Base-by-base conservation (phyloP, 2,888 invertebrate genomes). In the Scaptomyza caliginosa region DNA sequence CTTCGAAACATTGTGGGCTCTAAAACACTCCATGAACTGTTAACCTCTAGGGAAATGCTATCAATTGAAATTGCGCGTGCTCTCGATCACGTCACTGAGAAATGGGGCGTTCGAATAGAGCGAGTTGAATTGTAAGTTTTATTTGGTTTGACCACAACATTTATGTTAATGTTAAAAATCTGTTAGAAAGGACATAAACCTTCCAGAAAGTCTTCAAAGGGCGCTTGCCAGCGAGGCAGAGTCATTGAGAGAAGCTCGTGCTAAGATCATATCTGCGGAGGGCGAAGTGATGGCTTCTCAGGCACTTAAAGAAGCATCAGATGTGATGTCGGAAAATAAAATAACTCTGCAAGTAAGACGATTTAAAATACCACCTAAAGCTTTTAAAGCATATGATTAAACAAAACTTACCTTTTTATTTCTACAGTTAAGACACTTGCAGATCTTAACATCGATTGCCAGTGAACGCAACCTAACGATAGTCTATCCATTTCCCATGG, bases 101-200 rank as follows among this genome's bases (percentile, higher is more conserved):
- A 95, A 1, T 97, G 97, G 97, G 97, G 97, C 7, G 96, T 97
- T 23, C 96, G 96, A 91, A 96, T 97, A 13, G 97, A 98, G 90
- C 93, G 98, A 71, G 97, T 98, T 13, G 98, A 97, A 93, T 96
- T 98, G 96, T 96, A 57, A 74, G 74, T 55, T 4, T 24, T 0
- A 6, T 26, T 2, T 0, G 19, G 6, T 6, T n/a, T 0, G 2
- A 19, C 1, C 2, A 6, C 6, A 4, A n/a, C 10, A 10, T 4
- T 38, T 19, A 2, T 6, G n/a, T n/a, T 2, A 24, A 13, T 8
- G 0, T 17, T 21, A 2, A 10, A 3, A 2, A 8, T 4, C 0
- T 10, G 7, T 3, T 54, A 89, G 89, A 0, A 89, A 89, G 60
- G 86, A 89, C 24, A 88, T 89, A 3, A 73, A 66, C 7, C 58